These are phyloP conservation scores for Erinaceus europaeus DNA, from an alignment of 2,113 vertebrate genomes.

Conservation along the genomic window DNA sequence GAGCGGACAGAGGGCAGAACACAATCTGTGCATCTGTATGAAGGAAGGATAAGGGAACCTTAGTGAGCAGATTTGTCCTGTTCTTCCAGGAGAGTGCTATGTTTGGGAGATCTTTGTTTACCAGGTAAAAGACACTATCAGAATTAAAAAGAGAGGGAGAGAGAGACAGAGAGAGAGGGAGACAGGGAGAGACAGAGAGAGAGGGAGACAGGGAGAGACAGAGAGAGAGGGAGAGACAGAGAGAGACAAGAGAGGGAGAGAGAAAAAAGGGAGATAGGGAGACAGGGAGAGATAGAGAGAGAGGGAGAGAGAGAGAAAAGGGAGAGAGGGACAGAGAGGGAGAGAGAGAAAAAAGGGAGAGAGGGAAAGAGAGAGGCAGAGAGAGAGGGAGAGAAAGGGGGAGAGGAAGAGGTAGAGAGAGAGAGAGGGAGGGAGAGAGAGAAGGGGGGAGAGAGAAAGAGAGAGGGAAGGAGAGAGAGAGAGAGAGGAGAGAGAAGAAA, in stretches of 20 bases:
- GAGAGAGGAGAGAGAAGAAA: neutral
- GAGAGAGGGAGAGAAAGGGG: neutral
- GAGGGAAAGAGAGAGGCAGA: neutral
- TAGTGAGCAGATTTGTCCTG: slow-evolving; percentile 23
- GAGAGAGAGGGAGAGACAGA: neutral
- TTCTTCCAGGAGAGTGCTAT: neutral
- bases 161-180: neutral
- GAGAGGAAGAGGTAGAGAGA: too few species aligned
- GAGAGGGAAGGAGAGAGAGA: neutral
- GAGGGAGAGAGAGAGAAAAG: neutral
- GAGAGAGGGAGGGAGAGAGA: neutral
- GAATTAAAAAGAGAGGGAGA: too few species aligned
- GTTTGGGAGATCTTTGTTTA: neutral
- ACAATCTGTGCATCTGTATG: neutral
- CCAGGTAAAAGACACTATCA: slow-evolving; percentile 41
- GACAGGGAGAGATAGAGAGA: neutral
- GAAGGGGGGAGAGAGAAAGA: neutral
- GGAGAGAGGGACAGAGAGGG: neutral
- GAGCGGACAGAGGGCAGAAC: neutral
- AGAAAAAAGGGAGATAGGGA: neutral
- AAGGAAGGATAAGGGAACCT: neutral
- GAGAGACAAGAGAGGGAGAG: neutral
- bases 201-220: neutral
- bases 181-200: neutral
- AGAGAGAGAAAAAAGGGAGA: neutral